phyloP scores from a whole-genome alignment of 2,888 invertebrate species.

The Polymixis lichenea region DNA sequence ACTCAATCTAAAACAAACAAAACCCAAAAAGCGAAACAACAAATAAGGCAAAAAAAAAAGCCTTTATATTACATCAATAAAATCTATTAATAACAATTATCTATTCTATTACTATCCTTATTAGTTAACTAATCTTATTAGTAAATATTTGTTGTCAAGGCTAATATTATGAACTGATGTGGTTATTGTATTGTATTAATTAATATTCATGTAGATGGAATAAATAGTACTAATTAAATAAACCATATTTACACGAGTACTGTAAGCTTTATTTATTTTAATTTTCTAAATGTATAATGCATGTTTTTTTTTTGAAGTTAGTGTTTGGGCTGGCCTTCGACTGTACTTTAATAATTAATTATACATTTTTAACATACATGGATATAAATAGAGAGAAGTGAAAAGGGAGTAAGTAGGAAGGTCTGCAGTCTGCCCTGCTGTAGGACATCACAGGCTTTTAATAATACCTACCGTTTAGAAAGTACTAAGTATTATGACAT shows the following conservation, averaged over 20 bases:
- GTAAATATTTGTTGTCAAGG: neutral
- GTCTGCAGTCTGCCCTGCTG: neutral
- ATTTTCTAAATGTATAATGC: neutral
- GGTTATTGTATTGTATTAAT: neutral
- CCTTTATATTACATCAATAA: neutral
- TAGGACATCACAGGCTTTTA: neutral
- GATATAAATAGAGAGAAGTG: neutral
- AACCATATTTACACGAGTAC: neutral
- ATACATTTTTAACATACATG: neutral
- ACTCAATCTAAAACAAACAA: no score
- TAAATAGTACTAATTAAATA: no score
- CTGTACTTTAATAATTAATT: neutral
- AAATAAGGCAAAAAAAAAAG: no score
- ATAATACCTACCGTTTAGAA: neutral
- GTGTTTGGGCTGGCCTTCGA: neutral
- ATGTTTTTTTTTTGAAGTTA: neutral
- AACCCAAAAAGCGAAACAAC: no score
- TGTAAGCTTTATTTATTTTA: neutral
- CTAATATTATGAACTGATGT: no score
- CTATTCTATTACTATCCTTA: neutral
- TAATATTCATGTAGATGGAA: slow-evolving; percentile 6
- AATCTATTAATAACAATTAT: neutral
- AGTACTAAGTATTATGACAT: neutral
- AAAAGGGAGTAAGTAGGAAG: neutral
- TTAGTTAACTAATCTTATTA: neutral